Evolutionary conservation across 2,888 invertebrate species (phyloP), one percentile per base, ranked within the genome.

Genomic region (Chirona hameri): DNA sequence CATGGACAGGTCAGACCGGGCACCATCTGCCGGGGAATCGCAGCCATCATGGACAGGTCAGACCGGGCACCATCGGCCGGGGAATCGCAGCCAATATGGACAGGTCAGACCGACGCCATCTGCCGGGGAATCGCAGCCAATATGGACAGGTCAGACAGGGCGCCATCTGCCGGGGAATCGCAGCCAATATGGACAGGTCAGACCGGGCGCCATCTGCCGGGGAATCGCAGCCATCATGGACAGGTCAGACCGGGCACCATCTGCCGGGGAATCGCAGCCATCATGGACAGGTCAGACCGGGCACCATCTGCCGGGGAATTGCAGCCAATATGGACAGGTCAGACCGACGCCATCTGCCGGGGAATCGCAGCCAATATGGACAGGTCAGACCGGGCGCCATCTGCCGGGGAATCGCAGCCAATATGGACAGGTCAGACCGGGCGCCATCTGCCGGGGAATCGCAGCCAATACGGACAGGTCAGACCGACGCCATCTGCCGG

Each of bases 61-160:
- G n/a, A n/a, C n/a, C n/a, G n/a, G 90, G 91, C 86, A 91, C 94
- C 18, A 88, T 95, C 0, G 95, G 95, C 88, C 91, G 92, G 83
- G 94, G 95, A 84, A 88, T 95, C 81, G 91, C 95, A 84, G 90
- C 91, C 85, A 95, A 95, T 89, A 88, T n/a, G n/a, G n/a, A n/a
- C n/a, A n/a, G n/a, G n/a, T n/a, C n/a, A n/a, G n/a, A 95, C 93
- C 87, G 90, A 91, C 86, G 91, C 94, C 18, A 88, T 95, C 0
- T 95, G 95, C 88, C 91, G 92, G 83, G 94, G 95, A 84, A 88
- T 95, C 81, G 91, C 95, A 84, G 90, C 91, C 85, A 95, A 95
- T 89, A 88, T n/a, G n/a, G n/a, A n/a, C n/a, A n/a, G n/a, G n/a
- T n/a, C n/a, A n/a, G n/a, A n/a, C n/a, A n/a, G n/a, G 90, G 91